Conservation (phyloP, 2,888 invertebrate genomes). For the Troilus luridus region DNA sequence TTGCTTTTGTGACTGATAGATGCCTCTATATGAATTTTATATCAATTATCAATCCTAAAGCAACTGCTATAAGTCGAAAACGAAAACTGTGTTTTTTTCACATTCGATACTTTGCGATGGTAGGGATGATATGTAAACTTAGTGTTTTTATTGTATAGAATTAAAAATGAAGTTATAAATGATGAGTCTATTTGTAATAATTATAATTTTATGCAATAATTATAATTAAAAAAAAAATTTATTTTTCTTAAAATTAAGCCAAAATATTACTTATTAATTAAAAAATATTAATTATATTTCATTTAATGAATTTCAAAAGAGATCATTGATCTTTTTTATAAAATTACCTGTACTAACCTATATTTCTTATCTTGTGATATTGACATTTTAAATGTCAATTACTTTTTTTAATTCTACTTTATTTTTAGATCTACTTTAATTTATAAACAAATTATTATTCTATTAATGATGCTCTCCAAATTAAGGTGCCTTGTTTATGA, state of each 20-base stretch:
- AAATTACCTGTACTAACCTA: not conserved
- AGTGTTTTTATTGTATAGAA: not conserved
- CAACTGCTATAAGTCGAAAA: too few species aligned
- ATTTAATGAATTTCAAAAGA: not conserved
- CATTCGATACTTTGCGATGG: too few species aligned
- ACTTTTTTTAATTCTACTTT: too few species aligned
- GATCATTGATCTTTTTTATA: not conserved
- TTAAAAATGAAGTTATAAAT: not conserved
- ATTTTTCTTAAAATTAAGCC: not conserved
- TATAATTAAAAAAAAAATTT: too few species aligned
- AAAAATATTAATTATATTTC: not conserved
- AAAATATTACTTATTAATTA: not conserved
- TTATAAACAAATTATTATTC: not conserved
- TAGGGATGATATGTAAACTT: not conserved
- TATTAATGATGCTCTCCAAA: not conserved
- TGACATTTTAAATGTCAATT: not conserved
- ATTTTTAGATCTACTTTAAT: not conserved
- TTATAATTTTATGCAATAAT: too few species aligned
- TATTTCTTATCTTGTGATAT: not conserved
- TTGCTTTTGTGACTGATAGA: too few species aligned
- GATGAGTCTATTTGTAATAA: not conserved
- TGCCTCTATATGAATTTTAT: too few species aligned
- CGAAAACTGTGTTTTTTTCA: too few species aligned
- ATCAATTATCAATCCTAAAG: too few species aligned
- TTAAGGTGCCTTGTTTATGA: not conserved